These are phyloP conservation scores for Metopia argyrocephala DNA, from an alignment of 2,888 invertebrate species.

Conservation along the genomic window DNA sequence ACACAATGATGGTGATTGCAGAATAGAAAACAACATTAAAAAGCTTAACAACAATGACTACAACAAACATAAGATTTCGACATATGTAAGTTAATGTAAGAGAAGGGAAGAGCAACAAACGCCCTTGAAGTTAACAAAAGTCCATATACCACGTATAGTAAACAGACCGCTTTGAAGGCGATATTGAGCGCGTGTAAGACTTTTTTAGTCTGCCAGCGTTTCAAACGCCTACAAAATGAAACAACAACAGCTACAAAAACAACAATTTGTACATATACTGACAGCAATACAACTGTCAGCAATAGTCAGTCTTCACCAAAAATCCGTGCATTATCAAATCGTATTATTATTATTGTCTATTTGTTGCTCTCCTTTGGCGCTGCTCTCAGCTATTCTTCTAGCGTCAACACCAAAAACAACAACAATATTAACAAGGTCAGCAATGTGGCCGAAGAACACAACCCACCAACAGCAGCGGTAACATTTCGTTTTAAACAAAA, in stretches of 20 bases:
- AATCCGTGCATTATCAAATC: neutral
- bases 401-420: neutral
- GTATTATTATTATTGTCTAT: conserved; percentile 37
- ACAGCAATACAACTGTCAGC: neutral
- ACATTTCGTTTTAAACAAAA: conserved; percentile 24
- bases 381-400: conserved; percentile 1
- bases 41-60: neutral
- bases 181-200: conserved; percentile 59
- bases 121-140: conserved; percentile 52
- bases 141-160: conserved; percentile 57
- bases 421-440: conserved; percentile 32
- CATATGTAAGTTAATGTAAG: conserved; percentile 29
- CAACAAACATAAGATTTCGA: conserved; percentile 7
- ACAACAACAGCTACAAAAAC: conserved; percentile 18
- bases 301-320: neutral
- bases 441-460: conserved; percentile 6
- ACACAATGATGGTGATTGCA: conserved; percentile 12
- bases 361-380: conserved; percentile 6
- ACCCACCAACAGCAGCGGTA: conserved; percentile 38
- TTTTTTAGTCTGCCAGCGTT: conserved; percentile 47
- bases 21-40: conserved; percentile 13
- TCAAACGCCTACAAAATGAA: conserved; percentile 58
- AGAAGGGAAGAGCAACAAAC: conserved; percentile 23
- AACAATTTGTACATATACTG: conserved; percentile 20
- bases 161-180: conserved; percentile 62